Base-by-base conservation (phyloP, 2,797 vertebrate genomes). In the Bradypodion ventrale region DNA sequence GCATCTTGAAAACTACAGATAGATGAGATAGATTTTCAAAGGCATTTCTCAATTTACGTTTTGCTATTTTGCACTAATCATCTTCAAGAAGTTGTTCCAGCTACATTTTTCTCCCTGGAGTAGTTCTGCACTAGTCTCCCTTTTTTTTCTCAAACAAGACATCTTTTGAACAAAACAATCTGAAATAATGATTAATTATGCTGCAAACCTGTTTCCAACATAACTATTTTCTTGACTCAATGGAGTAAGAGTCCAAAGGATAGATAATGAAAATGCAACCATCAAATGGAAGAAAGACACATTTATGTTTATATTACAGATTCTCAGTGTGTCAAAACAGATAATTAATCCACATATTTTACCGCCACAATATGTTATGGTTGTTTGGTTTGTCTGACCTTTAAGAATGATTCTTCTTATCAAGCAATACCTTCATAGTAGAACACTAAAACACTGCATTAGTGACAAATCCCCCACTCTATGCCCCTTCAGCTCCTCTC, bases 401-500 rank as follows among this genome's bases (percentile, higher is more conserved):
- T 93, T 93, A 92, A 93, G 72, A 83, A 91, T 81, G 79, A 87
- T 89, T 94, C 80, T 7, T 92, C 76, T 89, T 86, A 90, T 83
- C 90, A 81, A 70, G 76, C 86, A 83, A 74, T 81, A 92, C 81
- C 83, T 94, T 95, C 85, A 89, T 86, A 93, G 15, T 49, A 83
- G 60, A 92, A 91, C 87, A 90, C 88, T 93, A 90, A 91, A 96
- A 95, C 93, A 92, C 87, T 93, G 91, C 92, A 93, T 93, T 93
- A 94, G 87, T 89, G 88, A 96, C 94, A 95, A 95, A 95, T 93
- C 94, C 94, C 90, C 89, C 87, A 89, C 78, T 92, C 91, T 86
- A 89, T 95, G 94, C 94, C 95, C 94, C 94, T 95, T 94, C 92
- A 95, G 96, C 95, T 96, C 96, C 96, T 97, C 96, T 98, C 95